phyloP scores from a whole-genome alignment of 1,140 invertebrate species.

The Cherax quadricarinatus region DNA sequence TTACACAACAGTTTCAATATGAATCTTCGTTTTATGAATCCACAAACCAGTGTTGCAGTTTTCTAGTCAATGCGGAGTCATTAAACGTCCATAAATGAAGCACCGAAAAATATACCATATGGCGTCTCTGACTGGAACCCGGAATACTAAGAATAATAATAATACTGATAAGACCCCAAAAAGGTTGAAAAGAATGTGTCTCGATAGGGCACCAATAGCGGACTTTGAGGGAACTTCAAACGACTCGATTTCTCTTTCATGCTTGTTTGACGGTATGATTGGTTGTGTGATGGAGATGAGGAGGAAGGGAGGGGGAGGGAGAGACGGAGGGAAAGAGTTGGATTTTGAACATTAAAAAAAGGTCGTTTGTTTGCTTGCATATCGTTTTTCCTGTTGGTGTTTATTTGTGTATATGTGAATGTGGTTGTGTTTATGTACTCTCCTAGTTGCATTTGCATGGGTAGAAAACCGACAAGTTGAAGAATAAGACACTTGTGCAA shows the following conservation, averaged over 20 bases:
- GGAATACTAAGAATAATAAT: no score
- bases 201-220: not conserved
- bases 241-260: constrained; percentile 12
- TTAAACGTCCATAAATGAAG: no score
- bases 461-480: no score
- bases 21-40: no score
- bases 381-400: not conserved
- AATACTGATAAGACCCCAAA: not conserved
- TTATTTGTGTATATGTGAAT: no score
- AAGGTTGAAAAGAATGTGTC: not conserved
- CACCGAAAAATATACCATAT: no score
- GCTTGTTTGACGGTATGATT: constrained; percentile 3
- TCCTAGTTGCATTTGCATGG: not conserved
- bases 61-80: no score
- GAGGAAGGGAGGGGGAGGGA: not conserved
- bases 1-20: no score
- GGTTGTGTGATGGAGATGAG: not conserved
- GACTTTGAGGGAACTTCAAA: not conserved
- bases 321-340: not conserved
- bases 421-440: not conserved
- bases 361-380: not conserved
- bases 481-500: no score
- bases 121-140: no score
- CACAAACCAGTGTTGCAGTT: no score
- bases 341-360: not conserved